phyloP scores from a whole-genome alignment of 2,113 vertebrate genomes.

The Lanius collurio region DNA sequence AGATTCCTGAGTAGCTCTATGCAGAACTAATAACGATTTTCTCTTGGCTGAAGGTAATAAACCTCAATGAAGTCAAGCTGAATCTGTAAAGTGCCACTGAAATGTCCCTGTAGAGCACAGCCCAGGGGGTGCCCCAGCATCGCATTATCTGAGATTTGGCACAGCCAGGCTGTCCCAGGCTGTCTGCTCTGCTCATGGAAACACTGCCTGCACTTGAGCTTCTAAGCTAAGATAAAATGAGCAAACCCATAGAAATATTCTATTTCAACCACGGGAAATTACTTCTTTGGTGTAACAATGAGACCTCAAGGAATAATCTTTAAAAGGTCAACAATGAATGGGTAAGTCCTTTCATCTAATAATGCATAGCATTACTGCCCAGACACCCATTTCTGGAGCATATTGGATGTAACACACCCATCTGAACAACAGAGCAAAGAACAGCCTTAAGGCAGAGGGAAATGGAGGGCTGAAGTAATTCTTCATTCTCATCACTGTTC shows the following conservation, averaged over 20 bases:
- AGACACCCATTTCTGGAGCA: background rate
- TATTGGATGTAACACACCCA: background rate
- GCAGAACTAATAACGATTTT: slow-evolving; percentile 22
- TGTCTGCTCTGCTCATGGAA: background rate
- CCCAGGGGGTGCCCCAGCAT: fast-evolving
- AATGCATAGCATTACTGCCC: background rate
- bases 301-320: background rate
- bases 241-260: background rate
- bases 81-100: background rate
- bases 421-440: background rate
- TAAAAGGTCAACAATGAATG: background rate
- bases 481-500: background rate
- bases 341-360: background rate
- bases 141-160: background rate
- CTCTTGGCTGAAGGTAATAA: slow-evolving; percentile 34
- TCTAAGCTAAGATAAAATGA: background rate
- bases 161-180: background rate
- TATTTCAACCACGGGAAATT: background rate
- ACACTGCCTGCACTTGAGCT: background rate
- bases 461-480: background rate
- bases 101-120: background rate
- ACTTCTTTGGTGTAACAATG: background rate
- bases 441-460: background rate
- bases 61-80: background rate
- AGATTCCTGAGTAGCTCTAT: background rate